phyloP scores from a whole-genome alignment of 1,140 invertebrate species.

The Apis laboriosa region DNA sequence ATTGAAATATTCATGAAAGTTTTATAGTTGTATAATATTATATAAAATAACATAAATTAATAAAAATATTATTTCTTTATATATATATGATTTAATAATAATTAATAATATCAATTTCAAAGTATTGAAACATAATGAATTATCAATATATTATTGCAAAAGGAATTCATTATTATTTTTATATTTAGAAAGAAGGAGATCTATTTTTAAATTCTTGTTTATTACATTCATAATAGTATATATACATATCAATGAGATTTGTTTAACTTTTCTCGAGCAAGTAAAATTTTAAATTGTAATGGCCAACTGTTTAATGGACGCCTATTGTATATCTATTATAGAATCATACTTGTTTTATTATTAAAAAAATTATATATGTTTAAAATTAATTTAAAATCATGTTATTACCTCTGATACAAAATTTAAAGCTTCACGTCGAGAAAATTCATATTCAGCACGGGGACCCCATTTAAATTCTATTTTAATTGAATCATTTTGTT shows the following conservation, averaged over 20 bases:
- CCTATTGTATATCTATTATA: conserved; percentile 61
- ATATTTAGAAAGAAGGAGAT: too few relatives aligned
- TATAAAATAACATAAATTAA: too few relatives aligned
- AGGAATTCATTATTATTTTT: too few relatives aligned
- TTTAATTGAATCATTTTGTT: conserved; percentile 6
- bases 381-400: background rate
- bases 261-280: background rate
- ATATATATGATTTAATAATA: too few relatives aligned
- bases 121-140: too few relatives aligned
- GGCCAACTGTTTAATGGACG: conserved; percentile 61
- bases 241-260: background rate
- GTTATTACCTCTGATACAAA: conserved; percentile 67
- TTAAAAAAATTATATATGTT: background rate
- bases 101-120: too few relatives aligned
- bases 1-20: too few relatives aligned
- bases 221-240: background rate
- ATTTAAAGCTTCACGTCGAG: conserved; percentile 58
- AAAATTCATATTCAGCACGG: conserved; percentile 66
- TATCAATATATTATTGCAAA: too few relatives aligned
- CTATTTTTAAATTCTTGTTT: too few relatives aligned
- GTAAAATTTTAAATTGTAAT: conserved; percentile 43
- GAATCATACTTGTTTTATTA: conserved; percentile 19
- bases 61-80: too few relatives aligned
- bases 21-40: too few relatives aligned
- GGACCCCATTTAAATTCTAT: conserved; percentile 67